Evolutionary conservation across 2,797 vertebrate genomes (phyloP), one percentile per base, ranked within the genome.

Genomic region (Mus caroli): DNA sequence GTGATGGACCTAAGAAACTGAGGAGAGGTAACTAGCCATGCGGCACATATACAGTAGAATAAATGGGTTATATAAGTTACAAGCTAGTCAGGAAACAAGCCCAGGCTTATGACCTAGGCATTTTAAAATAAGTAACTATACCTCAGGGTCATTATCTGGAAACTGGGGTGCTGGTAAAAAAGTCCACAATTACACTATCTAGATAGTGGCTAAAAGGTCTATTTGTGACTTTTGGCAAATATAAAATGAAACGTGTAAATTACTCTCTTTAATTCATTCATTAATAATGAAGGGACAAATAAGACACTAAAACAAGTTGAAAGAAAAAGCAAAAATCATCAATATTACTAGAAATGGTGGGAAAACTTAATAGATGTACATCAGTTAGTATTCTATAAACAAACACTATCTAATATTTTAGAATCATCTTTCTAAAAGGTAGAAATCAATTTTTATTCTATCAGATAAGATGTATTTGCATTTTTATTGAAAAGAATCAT

Each of bases 401-500:
- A 14, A 88, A 9, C 69, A 9, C 69, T 69, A 90, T 86, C 31
- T 92, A 62, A 86, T 94, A 28, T 90, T 90, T 83, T 34, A 54
- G 8, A 73, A 43, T 77, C 71, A 50, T 76, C 12, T 71, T 90
- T 82, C n/a, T 77, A 13, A 90, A 86, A 80, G 67, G 43, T 90
- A n/a, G 56, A 85, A 76, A 69, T 86, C 56, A 86, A 46, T 37
- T 92, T 13, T 46, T 79, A 80, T 34, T 93, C 40, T 46, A 31
- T 8, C 37, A 79, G 84, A 84, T 24, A 85, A 95, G 76, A 86
- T 54, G 17, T 90, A 80, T 60, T 94, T 94, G 31, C 40, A 50
- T 89, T 85, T 92, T 85, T 84, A 67, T 58, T 19, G 10, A 84
- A 80, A 94, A 90, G 37, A 80, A 77, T 60, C 20, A 80, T 79